Evolutionary conservation across 2,888 invertebrate genomes (phyloP).

Genomic region (Saturnia japonica): DNA sequence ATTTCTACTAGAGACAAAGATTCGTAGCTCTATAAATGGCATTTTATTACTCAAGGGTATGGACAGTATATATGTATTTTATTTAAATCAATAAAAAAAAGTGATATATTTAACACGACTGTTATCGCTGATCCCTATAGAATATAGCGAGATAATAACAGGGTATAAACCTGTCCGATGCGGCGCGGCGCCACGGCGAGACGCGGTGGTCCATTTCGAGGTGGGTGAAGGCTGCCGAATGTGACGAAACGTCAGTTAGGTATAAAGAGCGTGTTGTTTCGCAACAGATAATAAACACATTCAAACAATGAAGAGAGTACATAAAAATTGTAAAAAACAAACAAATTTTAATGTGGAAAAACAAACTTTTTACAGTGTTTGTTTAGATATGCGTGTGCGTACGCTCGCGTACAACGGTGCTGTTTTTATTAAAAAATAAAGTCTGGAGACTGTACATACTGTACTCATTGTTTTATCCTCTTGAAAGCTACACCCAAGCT

Average conservation of each 20-base stretch:
- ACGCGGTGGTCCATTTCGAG: background rate
- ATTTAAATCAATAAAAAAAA: background rate
- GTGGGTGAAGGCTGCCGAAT: slow-evolving; percentile 16
- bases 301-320: slow-evolving; percentile 12
- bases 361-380: slow-evolving; percentile 45
- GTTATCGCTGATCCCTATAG: background rate
- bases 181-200: no score
- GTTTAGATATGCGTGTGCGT: slow-evolving; percentile 43
- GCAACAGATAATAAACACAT: slow-evolving; percentile 31
- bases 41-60: no score
- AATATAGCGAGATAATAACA: background rate
- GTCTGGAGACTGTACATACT: no score
- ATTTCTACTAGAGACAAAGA: no score
- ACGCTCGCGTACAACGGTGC: slow-evolving; percentile 35
- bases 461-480: no score
- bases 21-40: no score
- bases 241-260: slow-evolving; percentile 23
- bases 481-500: no score
- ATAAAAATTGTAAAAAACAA: slow-evolving; percentile 30
- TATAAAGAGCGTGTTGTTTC: slow-evolving; percentile 29
- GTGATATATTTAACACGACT: background rate
- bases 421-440: no score
- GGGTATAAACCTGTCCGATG: background rate
- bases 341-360: slow-evolving; percentile 46
- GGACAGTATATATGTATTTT: no score